Base-by-base conservation (phyloP, 2,888 invertebrate species). In the Phengaris arion region DNA sequence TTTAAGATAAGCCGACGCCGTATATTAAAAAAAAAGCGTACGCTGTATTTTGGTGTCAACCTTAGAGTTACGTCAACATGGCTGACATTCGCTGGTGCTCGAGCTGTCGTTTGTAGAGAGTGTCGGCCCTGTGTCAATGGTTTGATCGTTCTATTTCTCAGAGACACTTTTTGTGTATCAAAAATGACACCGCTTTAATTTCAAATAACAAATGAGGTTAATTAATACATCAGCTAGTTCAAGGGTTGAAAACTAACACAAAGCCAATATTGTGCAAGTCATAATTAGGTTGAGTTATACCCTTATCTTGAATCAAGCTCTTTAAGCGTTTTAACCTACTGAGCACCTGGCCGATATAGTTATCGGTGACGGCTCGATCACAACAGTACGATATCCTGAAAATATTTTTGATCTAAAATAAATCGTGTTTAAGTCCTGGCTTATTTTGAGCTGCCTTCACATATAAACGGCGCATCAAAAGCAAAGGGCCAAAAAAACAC, bases 191-290 rank as follows among this genome's bases (percentile, higher is more conserved):
- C 8, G 7, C 48, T 48, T 48, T 22, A 22, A 57, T 15, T 15
- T 15, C 22, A 15, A 6, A 12, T 64, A 64, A 35, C 35, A 64
- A 64, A 64, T 45, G 35, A 35, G 10, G 70, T 22, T 8, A 54
- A 54, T 72, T 54, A 52, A 13, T 35, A 72, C 13, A 52, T 52
- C 51, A 51, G 54, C 35, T 35, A 45, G 45, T 72, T 54, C 22
- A 72, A 52, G 35, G 70, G 22, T 72, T 22, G 13, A 72, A 35
- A 54, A 45, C 12, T 68, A 45, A 68, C 45, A 35, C 35, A 35
- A 35, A 35, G 35, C 70, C 70, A 72, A 54, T 70, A 54, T 72
- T 72, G 72, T 72, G 72, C 72, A 72, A 72, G 72, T 72, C 72
- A 72, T 72, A 72, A 69, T 69, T 48, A 72, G 64, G 64, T 72